A percentile compares a stretch with the other conserved stretches of the same genome.
Conservation (phyloP, 2,797 vertebrate genomes). For the Apogon talboti region DNA sequence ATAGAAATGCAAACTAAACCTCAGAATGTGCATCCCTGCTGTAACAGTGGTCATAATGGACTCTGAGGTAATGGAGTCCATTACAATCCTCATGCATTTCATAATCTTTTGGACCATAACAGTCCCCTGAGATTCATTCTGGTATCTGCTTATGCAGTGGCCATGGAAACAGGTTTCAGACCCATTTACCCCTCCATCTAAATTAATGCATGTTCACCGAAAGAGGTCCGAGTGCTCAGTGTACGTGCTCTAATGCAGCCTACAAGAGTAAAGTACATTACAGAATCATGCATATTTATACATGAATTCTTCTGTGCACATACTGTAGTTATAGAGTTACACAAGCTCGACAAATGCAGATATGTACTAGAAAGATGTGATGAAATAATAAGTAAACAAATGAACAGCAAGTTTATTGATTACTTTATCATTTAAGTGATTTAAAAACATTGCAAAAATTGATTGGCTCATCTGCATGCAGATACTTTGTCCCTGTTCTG, state of each 20-base stretch:
- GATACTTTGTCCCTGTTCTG: too few relatives aligned
- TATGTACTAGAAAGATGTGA: too few relatives aligned
- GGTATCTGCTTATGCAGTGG: conserved; percentile 64
- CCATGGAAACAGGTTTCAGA: conserved; percentile 67
- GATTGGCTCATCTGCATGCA: too few relatives aligned
- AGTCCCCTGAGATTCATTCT: conserved; percentile 40
- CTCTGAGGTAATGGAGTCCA: conserved; percentile 17
- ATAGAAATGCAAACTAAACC: not conserved
- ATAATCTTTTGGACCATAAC: conserved; percentile 10
- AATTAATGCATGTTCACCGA: conserved; percentile 43
- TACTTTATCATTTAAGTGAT: too few relatives aligned
- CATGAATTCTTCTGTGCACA: not conserved
- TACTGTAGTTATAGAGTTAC: not conserved
- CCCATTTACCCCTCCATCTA: conserved; percentile 43
- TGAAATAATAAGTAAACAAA: too few relatives aligned
- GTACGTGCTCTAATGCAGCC: conserved; percentile 10
- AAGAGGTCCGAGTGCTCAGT: conserved; percentile 18
- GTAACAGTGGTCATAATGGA: conserved; percentile 14
- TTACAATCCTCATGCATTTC: conserved; percentile 28
- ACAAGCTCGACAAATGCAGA: not conserved
- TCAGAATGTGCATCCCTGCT: not conserved
- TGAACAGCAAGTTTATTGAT: too few relatives aligned
- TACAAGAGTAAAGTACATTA: not conserved
- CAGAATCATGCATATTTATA: not conserved
- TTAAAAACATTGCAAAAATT: too few relatives aligned